Evolutionary conservation across 2,797 vertebrate species (phyloP), one percentile per base, ranked within the genome.

Genomic region (Girardinus metallicus): DNA sequence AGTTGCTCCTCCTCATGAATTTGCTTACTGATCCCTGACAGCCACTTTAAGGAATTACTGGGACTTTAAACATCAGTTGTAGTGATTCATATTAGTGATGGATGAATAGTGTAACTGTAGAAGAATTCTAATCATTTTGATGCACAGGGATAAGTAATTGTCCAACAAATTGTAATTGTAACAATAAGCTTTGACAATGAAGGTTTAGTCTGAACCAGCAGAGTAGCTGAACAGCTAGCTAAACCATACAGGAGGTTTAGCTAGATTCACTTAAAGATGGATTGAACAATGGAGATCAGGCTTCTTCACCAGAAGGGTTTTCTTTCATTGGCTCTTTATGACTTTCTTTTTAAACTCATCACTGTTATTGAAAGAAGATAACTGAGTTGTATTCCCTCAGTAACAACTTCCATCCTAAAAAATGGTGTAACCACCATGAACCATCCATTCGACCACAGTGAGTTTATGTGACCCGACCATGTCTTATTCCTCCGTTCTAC

Each of bases 1-100:
- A 86, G 88, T 79, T 83, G 44, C 75, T 72, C 41, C 82, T 92
- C 86, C 84, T 91, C 90, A 78, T 88, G 74, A 72, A 88, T 90
- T 90, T 86, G 73, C 78, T 88, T 92, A 87, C 87, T 83, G 74
- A 60, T 44, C 60, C 68, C 64, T 77, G 86, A 87, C 87, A 86
- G 84, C 81, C 85, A 84, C 89, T 84, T 41, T 80, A 80, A 88
- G 80, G 85, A 82, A 75, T 74, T 88, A 74, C 66, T 62, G 57
- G 78, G 79, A 75, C 85, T 82, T 74, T 82, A 76, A 55, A 71
- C 68, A 78, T 80, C 74, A 66, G 5, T 73, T 68, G 46, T 49
- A 53, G 44, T 18, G 0, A 29, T 44, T 53, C 31, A 47, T 73
- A 75, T 73, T 26, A 62, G 31, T n/a, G 21, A 66, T 34, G 46